phyloP scores from a whole-genome alignment of 1,140 invertebrate genomes.

The Pararge aegeria region DNA sequence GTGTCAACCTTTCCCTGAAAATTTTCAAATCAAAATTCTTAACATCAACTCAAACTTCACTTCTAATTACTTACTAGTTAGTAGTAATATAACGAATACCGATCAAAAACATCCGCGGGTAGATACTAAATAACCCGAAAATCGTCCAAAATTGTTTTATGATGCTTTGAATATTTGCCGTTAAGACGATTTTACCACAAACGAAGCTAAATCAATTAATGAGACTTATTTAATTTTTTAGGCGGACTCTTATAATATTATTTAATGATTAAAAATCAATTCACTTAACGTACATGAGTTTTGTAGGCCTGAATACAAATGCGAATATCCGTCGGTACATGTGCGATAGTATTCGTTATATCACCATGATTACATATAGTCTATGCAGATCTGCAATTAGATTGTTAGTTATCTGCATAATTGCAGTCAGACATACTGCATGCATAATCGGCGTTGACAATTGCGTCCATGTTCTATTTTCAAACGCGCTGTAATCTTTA shows the following conservation, averaged over 20 bases:
- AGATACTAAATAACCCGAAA: too few relatives aligned
- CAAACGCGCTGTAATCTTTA: too few relatives aligned
- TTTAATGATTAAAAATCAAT: neutral
- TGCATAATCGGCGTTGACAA: too few relatives aligned
- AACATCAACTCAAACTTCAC: constrained; percentile 35
- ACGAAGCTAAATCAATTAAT: neutral
- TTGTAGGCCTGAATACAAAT: neutral
- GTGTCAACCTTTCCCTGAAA: constrained; percentile 61
- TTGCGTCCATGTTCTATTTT: too few relatives aligned
- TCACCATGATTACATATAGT: constrained; percentile 5
- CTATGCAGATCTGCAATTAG: too few relatives aligned
- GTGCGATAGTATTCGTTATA: neutral
- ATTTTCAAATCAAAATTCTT: constrained; percentile 39
- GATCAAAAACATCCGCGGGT: neutral
- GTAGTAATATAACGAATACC: constrained; percentile 6
- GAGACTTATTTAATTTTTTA: neutral
- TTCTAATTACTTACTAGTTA: constrained; percentile 26
- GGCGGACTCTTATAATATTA: neutral
- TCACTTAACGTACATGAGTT: neutral
- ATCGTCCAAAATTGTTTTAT: too few relatives aligned
- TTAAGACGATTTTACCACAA: too few relatives aligned
- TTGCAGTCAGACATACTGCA: too few relatives aligned
- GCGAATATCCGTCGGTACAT: neutral
- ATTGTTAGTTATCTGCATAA: too few relatives aligned
- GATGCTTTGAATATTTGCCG: too few relatives aligned